Evolutionary conservation across 2,888 invertebrate species (phyloP).

Genomic region (Leptopilina drosophilae): DNA sequence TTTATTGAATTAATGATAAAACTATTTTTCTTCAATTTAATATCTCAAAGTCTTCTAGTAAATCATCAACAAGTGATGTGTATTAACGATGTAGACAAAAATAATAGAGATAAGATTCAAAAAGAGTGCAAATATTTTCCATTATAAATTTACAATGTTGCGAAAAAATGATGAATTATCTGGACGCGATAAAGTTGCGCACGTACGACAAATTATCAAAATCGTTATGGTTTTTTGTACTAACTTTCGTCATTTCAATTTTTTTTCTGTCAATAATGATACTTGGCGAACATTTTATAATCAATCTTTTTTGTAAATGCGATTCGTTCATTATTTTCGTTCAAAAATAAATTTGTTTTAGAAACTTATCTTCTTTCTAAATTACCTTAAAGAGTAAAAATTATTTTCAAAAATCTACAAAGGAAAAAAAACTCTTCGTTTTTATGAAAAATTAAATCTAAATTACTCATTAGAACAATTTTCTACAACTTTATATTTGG

Average conservation of each 20-base stretch:
- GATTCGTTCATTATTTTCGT: too few relatives aligned
- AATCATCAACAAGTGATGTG: constrained; percentile 24
- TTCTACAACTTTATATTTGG: not conserved
- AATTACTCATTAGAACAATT: not conserved
- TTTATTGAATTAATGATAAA: not conserved
- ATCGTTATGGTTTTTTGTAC: constrained; percentile 1
- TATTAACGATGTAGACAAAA: constrained; percentile 29
- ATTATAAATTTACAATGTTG: constrained; percentile 32
- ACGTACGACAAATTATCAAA: constrained; percentile 7
- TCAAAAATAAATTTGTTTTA: too few relatives aligned
- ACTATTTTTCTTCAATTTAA: constrained; percentile 9
- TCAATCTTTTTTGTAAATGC: too few relatives aligned
- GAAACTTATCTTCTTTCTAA: too few relatives aligned
- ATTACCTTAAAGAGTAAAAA: too few relatives aligned
- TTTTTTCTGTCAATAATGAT: not conserved
- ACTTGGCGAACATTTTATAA: not conserved
- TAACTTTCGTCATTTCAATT: not conserved
- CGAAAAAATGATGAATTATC: constrained; percentile 25
- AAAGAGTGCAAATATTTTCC: constrained; percentile 32
- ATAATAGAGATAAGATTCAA: constrained; percentile 8
- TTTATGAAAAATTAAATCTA: too few relatives aligned
- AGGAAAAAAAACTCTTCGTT: too few relatives aligned
- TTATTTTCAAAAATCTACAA: too few relatives aligned
- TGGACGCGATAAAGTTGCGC: not conserved
- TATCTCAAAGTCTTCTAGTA: constrained; percentile 11